Conservation (phyloP, 2,797 vertebrate genomes). For the Pelochelys cantorii region DNA sequence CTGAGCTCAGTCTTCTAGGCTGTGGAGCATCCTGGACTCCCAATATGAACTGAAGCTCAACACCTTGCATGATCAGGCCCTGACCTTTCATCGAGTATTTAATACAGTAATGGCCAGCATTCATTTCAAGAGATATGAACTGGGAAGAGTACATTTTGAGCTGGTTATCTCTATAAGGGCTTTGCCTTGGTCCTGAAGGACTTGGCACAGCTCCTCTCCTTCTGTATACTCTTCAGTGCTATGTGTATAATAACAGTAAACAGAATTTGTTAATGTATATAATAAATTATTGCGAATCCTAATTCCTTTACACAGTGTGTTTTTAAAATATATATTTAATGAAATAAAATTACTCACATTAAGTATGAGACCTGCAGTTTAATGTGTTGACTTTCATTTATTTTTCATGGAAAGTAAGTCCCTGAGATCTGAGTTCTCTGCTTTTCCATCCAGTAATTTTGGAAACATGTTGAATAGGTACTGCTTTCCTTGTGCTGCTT, state of each 20-base stretch:
- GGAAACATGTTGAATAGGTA: neutral
- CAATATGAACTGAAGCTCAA: neutral
- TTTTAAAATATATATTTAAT: constrained; percentile 86
- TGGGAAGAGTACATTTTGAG: constrained; percentile 20
- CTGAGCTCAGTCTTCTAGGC: neutral
- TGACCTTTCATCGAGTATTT: neutral
- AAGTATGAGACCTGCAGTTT: constrained; percentile 30
- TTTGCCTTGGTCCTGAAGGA: neutral
- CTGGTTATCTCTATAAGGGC: neutral
- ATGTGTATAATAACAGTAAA: constrained; percentile 71
- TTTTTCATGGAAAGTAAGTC: neutral
- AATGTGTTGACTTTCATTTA: neutral
- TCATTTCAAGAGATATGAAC: constrained; percentile 8
- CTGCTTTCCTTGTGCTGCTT: neutral
- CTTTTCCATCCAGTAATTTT: neutral
- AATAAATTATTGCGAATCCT: constrained; percentile 88
- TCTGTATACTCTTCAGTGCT: constrained; percentile 40
- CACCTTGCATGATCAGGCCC: neutral
- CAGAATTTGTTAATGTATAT: constrained; percentile 83
- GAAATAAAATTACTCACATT: constrained; percentile 81
- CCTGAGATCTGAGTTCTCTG: neutral
- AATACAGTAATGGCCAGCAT: neutral
- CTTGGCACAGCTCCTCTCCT: constrained; percentile 19
- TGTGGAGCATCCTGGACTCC: accelerated
- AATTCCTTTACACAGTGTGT: constrained; percentile 84